Evolutionary conservation across 2,797 vertebrate species (phyloP), one percentile per base, ranked within the genome.

Genomic region (Lemur catta): DNA sequence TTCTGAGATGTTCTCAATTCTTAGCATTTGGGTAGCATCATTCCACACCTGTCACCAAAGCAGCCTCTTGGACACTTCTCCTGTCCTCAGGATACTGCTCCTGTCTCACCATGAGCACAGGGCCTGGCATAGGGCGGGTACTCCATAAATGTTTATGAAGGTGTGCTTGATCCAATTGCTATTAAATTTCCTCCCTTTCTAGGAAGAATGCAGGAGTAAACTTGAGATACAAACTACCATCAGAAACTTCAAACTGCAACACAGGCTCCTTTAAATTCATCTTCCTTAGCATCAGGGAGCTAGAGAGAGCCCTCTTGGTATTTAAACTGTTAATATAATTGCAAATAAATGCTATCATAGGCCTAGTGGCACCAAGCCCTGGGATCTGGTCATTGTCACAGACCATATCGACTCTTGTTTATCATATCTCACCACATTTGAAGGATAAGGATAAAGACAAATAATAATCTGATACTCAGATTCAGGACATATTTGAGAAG

Each of bases 401-500:
- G 38, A 82, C 26, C 28, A 48, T 28, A 30, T 24, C 9, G 78
- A 38, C 26, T 59, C 71, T 74, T 89, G 26, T 55, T 96, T 82
- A 55, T 82, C 18, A 22, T 75, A 48, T 95, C 80, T 93, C 18
- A 65, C 24, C 24, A 72, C 3, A 14, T 7, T 75, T 26, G 72
- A 81, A 96, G 26, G 20, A 30, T 22, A 8, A 89, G 26, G 75
- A 55, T n/a, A 76, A 28, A 89, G 59, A 90, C 52, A 78, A 48
- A 52, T n/a, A 71, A 76, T 85, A 75, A 85, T 43, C 59, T 76
- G 84, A 94, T 46, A n/a, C 33, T 71, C 43, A 57, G 35, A 55
- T 41, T 69, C 59, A 55, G 46, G n/a, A 81, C 94, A 91, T 87
- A 94, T 15, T 95, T 80, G 76, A 84, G 67, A 94, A 71, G 84